Base-by-base conservation (phyloP, 2,888 invertebrate species). In the Helobdella robusta region DNA sequence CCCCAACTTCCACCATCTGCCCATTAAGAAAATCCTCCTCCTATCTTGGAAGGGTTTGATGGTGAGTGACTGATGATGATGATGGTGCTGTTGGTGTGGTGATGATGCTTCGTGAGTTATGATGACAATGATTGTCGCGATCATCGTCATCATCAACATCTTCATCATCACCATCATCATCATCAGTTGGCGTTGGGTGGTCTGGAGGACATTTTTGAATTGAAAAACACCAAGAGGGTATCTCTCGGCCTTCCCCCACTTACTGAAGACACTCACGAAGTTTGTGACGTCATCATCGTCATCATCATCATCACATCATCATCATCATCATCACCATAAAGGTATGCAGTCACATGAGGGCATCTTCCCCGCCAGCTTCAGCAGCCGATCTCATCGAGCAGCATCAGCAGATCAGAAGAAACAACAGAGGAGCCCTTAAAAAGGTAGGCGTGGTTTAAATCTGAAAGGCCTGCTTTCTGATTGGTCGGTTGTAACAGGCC, bases 11-110 rank as follows among this genome's bases (percentile, higher is more conserved):
- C 92, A 95, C 23, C 94, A 97, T 82, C 97, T 93, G 81, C 98
- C 98, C 2, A 95, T 98, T 86, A 95, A 94, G 79, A 99, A 98
- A 82, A 90, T 97, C 11, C 83, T 99, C 23, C 82, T 99, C 59
- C 82, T 98, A 23, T 79, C 95, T 1, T 98, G 98, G 98, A 98
- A 98, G 82, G 85, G 91, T 11, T 85, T 95, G 66, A 82, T 99
- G 62, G 86, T 94, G 70, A 75, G 78, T 66, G n/a, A n/a, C n/a
- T n/a, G n/a, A n/a, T 44, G 28, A 18, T 54, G 15, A 6, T 59
- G 18, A 15, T 32, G 20, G 1, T 40, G 20, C 6, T 2, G 48
- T 50, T 23, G 48, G 11, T 48, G 48, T 25, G 1, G 48, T 62
- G 5, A n/a, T 58, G 28, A 5, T n/a, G 28, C 3, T 58, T n/a